These are phyloP conservation scores for Porites rus DNA, from an alignment of 92 coral and sea anemone genomes.

Conservation along the genomic window DNA sequence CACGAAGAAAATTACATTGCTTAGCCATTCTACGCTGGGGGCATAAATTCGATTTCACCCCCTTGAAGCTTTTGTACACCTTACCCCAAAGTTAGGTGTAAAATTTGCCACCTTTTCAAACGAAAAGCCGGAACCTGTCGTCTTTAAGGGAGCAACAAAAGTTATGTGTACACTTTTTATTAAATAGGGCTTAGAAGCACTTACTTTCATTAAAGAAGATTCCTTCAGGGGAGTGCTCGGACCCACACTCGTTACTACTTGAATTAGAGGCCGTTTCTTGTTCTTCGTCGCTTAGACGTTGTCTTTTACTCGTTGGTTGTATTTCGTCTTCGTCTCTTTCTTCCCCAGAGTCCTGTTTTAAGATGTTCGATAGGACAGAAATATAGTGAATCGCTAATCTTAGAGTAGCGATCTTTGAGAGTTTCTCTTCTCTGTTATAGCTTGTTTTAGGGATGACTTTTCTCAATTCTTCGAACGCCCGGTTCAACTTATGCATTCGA, in stretches of 20 bases:
- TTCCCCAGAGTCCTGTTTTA: slow-evolving; percentile 58
- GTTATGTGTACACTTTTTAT: slow-evolving; percentile 12
- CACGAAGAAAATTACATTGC: background rate
- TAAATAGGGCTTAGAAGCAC: slow-evolving; percentile 21
- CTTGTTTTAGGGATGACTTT: slow-evolving; percentile 90
- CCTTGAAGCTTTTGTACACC: slow-evolving; percentile 14
- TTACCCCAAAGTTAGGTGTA: slow-evolving; percentile 36
- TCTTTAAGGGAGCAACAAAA: background rate
- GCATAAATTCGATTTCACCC: slow-evolving; percentile 26
- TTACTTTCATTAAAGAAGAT: slow-evolving; percentile 86
- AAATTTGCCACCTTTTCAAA: slow-evolving; percentile 52
- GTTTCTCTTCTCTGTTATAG: slow-evolving; percentile 74
- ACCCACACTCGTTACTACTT: slow-evolving; percentile 63
- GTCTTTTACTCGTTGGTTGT: slow-evolving; percentile 41
- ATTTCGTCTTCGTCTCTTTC: slow-evolving; percentile 46
- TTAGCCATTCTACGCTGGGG: slow-evolving; percentile 27
- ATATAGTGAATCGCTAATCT: slow-evolving; percentile 94
- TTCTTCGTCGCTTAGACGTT: slow-evolving; percentile 53
- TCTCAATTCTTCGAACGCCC: slow-evolving; percentile 89
- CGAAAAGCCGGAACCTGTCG: slow-evolving; percentile 15
- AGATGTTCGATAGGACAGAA: slow-evolving; percentile 75
- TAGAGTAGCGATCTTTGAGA: slow-evolving; percentile 95
- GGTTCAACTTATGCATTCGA: slow-evolving; percentile 88
- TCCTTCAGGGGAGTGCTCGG: slow-evolving; percentile 83
- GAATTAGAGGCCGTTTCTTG: slow-evolving; percentile 53